Base-by-base conservation (phyloP, 2,797 vertebrate genomes). In the Etheostoma perlongum region DNA sequence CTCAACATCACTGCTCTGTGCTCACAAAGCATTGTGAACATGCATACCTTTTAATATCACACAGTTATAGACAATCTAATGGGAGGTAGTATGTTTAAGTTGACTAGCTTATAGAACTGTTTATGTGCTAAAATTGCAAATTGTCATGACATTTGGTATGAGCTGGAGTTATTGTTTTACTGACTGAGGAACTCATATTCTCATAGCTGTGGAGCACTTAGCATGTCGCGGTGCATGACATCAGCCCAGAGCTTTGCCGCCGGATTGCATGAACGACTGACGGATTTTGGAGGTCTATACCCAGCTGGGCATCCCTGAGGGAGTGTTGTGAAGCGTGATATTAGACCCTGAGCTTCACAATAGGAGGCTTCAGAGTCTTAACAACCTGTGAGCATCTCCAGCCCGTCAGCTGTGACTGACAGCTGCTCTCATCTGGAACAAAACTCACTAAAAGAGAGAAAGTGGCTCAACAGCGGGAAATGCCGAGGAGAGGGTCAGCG, bases 321-420 rank as follows among this genome's bases (percentile, higher is more conserved):
- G 64, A 54, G 85, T 58, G 76, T 83, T 78, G 70, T 81, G 78
- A 85, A 90, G 88, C 88, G 47, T 91, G 91, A 88, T 88, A 91
- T 87, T 87, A 81, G 73, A 86, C 84, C 78, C 76, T 19, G 53
- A 81, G 82, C 81, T 64, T 70, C 72, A 53, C 81, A 70, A 76
- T 40, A 27, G 85, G 84, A 72, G 70, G 36, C 52, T 36, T 76
- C 71, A 67, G 67, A 80, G 76, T 73, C 78, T 78, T 76, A 78
- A 90, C 71, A 76, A 79, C 84, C 82, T 72, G 78, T 73, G 79
- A 82, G 82, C 67, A 70, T 83, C 82, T 83, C 77, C 5, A 14
- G 54, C 46, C 67, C 51, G 13, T 83, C 79, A 15, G 49, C 81
- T 74, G 67, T 88, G 85, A 88, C 80, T 80, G 89, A 76, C 85